These are phyloP conservation scores for Pogonomyrmex californicus DNA, from an alignment of 1,140 invertebrate genomes.

Conservation along the genomic window DNA sequence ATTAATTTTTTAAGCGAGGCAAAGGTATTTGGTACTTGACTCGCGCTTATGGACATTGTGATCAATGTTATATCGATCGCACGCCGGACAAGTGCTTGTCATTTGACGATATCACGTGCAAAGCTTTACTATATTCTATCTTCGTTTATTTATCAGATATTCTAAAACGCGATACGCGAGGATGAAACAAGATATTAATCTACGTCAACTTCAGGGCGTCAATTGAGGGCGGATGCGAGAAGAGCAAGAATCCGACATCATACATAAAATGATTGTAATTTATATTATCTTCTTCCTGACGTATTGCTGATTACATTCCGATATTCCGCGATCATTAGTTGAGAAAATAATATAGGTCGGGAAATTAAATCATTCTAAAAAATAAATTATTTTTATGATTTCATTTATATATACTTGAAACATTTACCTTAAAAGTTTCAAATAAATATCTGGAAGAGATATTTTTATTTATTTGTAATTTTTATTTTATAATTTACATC, in stretches of 20 bases:
- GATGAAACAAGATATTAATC: conserved; percentile 38
- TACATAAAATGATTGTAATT: background rate
- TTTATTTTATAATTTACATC: no score
- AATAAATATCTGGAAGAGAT: background rate
- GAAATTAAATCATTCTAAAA: no score
- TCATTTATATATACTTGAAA: background rate
- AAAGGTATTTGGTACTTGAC: conserved; percentile 33
- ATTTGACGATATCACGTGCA: conserved; percentile 18
- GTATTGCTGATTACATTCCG: background rate
- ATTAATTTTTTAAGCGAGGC: conserved; percentile 22
- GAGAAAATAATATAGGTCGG: no score
- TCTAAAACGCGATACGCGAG: conserved; percentile 13
- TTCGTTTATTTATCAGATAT: conserved; percentile 35
- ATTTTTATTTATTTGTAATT: background rate
- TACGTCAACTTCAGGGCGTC: conserved; percentile 50
- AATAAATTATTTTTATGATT: background rate
- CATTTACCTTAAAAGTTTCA: background rate
- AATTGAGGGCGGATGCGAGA: background rate
- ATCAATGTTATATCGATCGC: conserved; percentile 48
- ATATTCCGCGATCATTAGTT: background rate
- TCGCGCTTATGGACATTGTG: conserved; percentile 5
- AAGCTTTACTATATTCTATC: background rate
- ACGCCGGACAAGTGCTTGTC: conserved; percentile 6
- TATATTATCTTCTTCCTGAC: background rate
- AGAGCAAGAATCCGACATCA: background rate